Percentiles rank a stretch among this genome's conserved stretches.
phyloP scores from a whole-genome alignment of 2,113 vertebrate species.

The Neodontobutis hainanensis region DNA sequence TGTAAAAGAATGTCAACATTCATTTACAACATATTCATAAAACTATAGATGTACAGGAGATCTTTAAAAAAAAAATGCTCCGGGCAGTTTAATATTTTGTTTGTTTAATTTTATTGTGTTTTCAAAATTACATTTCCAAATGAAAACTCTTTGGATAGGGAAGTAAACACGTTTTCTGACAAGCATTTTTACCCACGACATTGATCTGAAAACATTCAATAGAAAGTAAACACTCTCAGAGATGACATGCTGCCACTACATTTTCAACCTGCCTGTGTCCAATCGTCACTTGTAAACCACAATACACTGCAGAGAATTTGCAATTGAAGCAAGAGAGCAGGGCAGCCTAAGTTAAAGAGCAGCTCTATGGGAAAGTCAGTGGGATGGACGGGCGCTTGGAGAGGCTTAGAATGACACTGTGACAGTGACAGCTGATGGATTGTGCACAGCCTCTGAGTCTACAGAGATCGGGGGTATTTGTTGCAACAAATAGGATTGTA shows the following conservation, averaged over 20 bases:
- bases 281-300: slow-evolving; percentile 19
- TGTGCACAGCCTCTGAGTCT: slow-evolving; percentile 34
- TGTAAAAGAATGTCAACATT: too few relatives aligned
- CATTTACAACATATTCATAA: too few relatives aligned
- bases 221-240: too few relatives aligned
- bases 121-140: too few relatives aligned
- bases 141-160: too few relatives aligned
- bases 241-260: not conserved
- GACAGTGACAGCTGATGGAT: slow-evolving; percentile 53
- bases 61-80: too few relatives aligned
- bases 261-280: not conserved
- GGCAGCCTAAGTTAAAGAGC: slow-evolving; percentile 41
- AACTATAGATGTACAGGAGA: too few relatives aligned
- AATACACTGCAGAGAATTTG: slow-evolving; percentile 32
- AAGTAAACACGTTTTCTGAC: too few relatives aligned
- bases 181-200: too few relatives aligned
- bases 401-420: slow-evolving; percentile 44
- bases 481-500: slow-evolving; percentile 63
- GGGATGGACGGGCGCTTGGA: slow-evolving; percentile 29
- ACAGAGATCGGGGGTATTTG: slow-evolving; percentile 50
- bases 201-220: too few relatives aligned
- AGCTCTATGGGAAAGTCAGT: slow-evolving; percentile 28
- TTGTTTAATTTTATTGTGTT: too few relatives aligned
- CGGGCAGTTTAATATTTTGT: too few relatives aligned
- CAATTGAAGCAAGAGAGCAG: slow-evolving; percentile 16